phyloP scores from a whole-genome alignment of 2,113 vertebrate genomes.

The Cepphus grylle region DNA sequence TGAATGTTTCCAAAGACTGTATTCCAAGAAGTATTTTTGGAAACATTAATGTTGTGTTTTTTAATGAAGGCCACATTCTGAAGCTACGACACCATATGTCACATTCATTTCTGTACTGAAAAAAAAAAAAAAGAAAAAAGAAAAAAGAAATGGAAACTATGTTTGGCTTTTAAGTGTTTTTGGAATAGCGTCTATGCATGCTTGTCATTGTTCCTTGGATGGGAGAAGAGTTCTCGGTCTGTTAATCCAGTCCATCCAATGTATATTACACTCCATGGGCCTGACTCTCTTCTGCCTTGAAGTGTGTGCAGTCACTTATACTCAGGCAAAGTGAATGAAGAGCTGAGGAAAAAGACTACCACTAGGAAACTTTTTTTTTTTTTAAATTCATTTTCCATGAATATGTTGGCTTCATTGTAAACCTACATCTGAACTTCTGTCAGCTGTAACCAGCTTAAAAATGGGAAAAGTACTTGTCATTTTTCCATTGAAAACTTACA shows the following conservation, averaged over 20 bases:
- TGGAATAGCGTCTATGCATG: slow-evolving; percentile 55
- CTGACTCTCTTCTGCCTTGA: slow-evolving; percentile 1
- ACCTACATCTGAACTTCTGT: not conserved
- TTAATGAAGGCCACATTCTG: slow-evolving; percentile 74
- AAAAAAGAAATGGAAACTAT: slow-evolving; percentile 71
- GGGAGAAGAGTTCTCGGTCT: slow-evolving; percentile 28
- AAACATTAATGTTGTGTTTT: slow-evolving; percentile 71
- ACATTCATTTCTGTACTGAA: slow-evolving; percentile 50
- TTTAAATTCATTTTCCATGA: slow-evolving; percentile 14
- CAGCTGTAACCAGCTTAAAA: not conserved
- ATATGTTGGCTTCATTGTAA: not conserved
- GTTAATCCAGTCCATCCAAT: slow-evolving; percentile 55
- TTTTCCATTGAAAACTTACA: not conserved
- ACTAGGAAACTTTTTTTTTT: not conserved
- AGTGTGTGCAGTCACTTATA: slow-evolving; percentile 6
- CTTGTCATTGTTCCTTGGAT: slow-evolving; percentile 64
- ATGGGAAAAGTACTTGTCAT: not conserved
- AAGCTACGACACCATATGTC: slow-evolving; percentile 57
- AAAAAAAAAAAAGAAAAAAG: not conserved
- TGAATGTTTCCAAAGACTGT: slow-evolving; percentile 49
- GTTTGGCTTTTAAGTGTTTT: slow-evolving; percentile 72
- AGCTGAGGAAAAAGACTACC: slow-evolving; percentile 5
- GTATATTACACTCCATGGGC: not conserved
- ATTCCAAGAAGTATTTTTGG: slow-evolving; percentile 64
- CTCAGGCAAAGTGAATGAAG: not conserved